Percentiles rank a stretch among this genome's conserved stretches.
phyloP scores from a whole-genome alignment of 2,113 vertebrate species.

The Caranx ignobilis region DNA sequence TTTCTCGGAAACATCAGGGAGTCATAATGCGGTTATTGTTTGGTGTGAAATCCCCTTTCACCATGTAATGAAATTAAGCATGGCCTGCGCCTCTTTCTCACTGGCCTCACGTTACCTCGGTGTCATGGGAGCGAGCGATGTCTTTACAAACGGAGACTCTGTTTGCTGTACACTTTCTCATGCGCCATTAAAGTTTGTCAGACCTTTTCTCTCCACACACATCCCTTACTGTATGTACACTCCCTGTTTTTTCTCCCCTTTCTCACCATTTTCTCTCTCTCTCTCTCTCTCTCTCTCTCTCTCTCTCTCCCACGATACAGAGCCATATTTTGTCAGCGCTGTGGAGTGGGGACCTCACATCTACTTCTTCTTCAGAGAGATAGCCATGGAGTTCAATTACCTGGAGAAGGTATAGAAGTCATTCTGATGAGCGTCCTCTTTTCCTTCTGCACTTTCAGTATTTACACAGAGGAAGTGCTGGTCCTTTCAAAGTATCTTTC shows the following conservation, averaged over 20 bases:
- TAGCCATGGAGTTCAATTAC: slow-evolving; percentile 99
- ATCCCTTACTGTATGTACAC: no score
- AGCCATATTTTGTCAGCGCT: slow-evolving; percentile 93
- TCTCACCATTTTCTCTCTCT: neutral
- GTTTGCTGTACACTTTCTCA: slow-evolving; percentile 27
- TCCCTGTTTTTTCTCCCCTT: neutral
- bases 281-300: neutral
- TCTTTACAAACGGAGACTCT: slow-evolving; percentile 34
- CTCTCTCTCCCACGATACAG: slow-evolving; percentile 60
- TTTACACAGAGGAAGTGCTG: slow-evolving; percentile 6
- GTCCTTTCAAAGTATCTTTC: slow-evolving; percentile 26
- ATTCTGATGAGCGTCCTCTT: neutral
- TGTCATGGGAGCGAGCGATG: slow-evolving; percentile 53
- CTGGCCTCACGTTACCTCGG: slow-evolving; percentile 52
- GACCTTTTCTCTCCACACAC: neutral
- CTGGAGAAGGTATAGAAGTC: slow-evolving; percentile 92
- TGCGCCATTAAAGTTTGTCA: slow-evolving; percentile 41
- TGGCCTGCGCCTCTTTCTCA: slow-evolving; percentile 47
- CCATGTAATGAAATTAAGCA: slow-evolving; percentile 73
- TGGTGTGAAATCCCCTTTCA: slow-evolving; percentile 73
- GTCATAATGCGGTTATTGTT: slow-evolving; percentile 69
- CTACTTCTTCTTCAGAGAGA: slow-evolving; percentile 99
- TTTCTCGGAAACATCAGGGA: slow-evolving; percentile 47
- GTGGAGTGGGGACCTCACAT: slow-evolving; percentile 96
- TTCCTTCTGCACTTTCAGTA: neutral